A percentile compares a stretch with the other conserved stretches of the same genome.
Evolutionary conservation across 2,888 invertebrate species (phyloP).

Genomic region (Amphipyra tragopoginis): DNA sequence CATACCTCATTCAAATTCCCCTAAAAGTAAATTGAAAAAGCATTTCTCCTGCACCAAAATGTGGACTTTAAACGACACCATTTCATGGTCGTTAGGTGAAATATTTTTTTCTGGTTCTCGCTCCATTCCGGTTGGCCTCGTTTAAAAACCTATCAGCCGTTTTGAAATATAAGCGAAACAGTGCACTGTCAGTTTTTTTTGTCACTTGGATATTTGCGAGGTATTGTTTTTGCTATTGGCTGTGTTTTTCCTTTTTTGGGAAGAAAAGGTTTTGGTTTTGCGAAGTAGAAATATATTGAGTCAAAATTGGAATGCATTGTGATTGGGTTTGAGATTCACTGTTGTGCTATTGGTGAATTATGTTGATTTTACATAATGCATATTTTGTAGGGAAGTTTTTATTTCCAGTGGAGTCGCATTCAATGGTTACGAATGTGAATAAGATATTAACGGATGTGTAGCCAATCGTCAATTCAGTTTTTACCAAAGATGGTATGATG

Average conservation of each 20-base stretch:
- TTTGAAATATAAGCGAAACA: constrained; percentile 57
- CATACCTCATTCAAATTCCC: background rate
- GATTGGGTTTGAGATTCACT: too few relatives aligned
- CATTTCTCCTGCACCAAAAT: constrained; percentile 47
- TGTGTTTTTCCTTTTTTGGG: background rate
- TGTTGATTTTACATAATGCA: too few relatives aligned
- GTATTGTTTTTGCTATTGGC: constrained; percentile 46
- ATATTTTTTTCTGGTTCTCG: constrained; percentile 52
- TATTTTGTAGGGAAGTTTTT: too few relatives aligned
- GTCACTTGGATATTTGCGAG: constrained; percentile 30
- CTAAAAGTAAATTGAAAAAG: constrained; percentile 35
- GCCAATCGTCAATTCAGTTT: too few relatives aligned
- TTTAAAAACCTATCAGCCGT: constrained; percentile 60
- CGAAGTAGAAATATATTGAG: background rate
- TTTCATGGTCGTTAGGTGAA: constrained; percentile 57
- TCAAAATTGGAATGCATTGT: too few relatives aligned
- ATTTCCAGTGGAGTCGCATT: too few relatives aligned
- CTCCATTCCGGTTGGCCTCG: constrained; percentile 53
- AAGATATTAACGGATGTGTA: too few relatives aligned
- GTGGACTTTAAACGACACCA: constrained; percentile 54
- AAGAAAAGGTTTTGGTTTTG: background rate
- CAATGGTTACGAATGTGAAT: too few relatives aligned
- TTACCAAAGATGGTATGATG: too few relatives aligned
- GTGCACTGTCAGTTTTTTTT: constrained; percentile 37
- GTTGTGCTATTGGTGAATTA: too few relatives aligned